Percentiles rank a stretch among this genome's conserved stretches.
These are phyloP conservation scores for Papilio gigon DNA, from an alignment of 2,888 invertebrate genomes.

Conservation along the genomic window DNA sequence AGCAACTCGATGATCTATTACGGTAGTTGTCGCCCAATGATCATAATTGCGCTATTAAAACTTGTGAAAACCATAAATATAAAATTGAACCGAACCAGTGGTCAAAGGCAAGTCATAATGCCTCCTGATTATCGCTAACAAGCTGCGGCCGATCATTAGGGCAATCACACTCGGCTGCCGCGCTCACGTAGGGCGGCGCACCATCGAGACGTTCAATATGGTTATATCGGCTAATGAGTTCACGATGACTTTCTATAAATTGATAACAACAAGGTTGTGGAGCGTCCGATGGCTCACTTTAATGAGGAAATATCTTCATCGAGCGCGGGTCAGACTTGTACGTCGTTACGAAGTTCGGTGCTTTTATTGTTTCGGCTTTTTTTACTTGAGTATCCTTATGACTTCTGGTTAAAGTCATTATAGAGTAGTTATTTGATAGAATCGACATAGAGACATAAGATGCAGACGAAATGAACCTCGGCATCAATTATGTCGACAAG, in stretches of 20 bases:
- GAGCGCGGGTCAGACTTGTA: slow-evolving; percentile 57
- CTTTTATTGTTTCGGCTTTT: slow-evolving; percentile 58
- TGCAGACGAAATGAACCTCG: slow-evolving; percentile 31
- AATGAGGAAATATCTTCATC: slow-evolving; percentile 79
- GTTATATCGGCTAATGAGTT: slow-evolving; percentile 75
- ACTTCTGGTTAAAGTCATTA: slow-evolving; percentile 53
- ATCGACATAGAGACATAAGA: slow-evolving; percentile 38
- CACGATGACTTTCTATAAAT: slow-evolving; percentile 82
- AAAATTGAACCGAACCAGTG: slow-evolving; percentile 60
- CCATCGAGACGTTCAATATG: slow-evolving; percentile 74
- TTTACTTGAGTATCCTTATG: slow-evolving; percentile 46
- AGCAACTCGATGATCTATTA: slow-evolving; percentile 47
- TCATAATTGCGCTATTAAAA: slow-evolving; percentile 70
- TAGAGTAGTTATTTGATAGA: slow-evolving; percentile 27
- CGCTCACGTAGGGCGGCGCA: slow-evolving; percentile 58
- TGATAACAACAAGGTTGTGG: slow-evolving; percentile 74
- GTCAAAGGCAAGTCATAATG: slow-evolving; percentile 71
- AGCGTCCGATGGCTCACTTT: slow-evolving; percentile 70
- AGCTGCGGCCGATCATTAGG: slow-evolving; percentile 78
- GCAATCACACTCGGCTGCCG: slow-evolving; percentile 71
- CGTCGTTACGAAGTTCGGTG: slow-evolving; percentile 60
- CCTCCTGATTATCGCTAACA: slow-evolving; percentile 74
- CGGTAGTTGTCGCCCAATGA: slow-evolving; percentile 55
- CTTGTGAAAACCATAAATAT: slow-evolving; percentile 74
- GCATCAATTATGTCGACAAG: slow-evolving; percentile 38